Base-by-base conservation (phyloP, 1,140 invertebrate species). In the Belonocnema kinseyi region DNA sequence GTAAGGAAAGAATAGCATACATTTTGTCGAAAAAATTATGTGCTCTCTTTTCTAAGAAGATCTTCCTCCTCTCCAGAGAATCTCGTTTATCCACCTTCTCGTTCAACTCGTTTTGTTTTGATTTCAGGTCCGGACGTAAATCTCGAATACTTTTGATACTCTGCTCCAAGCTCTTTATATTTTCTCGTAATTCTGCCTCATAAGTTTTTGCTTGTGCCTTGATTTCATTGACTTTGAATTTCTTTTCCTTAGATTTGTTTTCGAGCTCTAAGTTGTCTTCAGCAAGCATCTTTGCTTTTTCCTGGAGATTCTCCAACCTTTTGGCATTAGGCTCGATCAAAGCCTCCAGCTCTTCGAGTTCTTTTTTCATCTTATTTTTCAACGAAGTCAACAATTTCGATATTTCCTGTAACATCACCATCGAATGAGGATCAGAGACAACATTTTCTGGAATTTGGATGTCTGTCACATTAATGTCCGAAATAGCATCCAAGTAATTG, bases 371-470 rank as follows among this genome's bases (percentile, higher is more conserved):
- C 8, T 73, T 53, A 6, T 51, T n/a, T 11, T 52, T 52, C 14
- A 73, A 13, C 10, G 7, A 50, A 13, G 61, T 66, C 16, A 73
- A 33, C 3, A 17, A 21, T 19, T 6, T 17, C 17, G 51, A 53
- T 10, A 21, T 50, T 16, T 73, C 14, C 14, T 73, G 5, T 26
- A 73, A 26, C 6, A 52, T 53, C 5, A 19, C 50, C 8, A 51
- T 21, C 26, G 51, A 19, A 6, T 21, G 4, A 33, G 73, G 52
- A 16, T 10, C 19, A 19, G 73, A 26, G 2, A 74, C 26, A 12
- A 50, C 21, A 53, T 53, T 54, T n/a, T 50, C 46, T 14, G 74
- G 56, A 19, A 75, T 50, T 52, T 75, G 58, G 13, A 75, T 51
- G 14, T 46, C 26, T 8, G n/a, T 17, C 1, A 70, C 11, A 52